Evolutionary conservation across 2,113 vertebrate species (phyloP).

Genomic region (Upupa epops): DNA sequence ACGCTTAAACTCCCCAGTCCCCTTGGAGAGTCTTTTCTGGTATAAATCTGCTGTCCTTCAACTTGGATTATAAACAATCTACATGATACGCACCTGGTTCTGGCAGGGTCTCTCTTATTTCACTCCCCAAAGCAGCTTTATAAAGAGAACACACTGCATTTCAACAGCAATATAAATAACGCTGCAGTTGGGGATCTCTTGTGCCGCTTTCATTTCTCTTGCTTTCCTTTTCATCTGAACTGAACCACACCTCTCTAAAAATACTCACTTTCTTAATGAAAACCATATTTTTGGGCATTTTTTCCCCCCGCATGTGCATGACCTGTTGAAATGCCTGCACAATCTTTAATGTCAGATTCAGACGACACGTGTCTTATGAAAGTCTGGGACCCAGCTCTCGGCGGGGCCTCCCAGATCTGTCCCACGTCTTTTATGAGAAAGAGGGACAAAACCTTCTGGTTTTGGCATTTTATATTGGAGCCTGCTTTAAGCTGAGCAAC

Average conservation of each 20-base stretch:
- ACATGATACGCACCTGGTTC: conserved; percentile 48
- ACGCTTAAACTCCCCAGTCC: conserved; percentile 16
- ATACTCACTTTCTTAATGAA: conserved; percentile 81
- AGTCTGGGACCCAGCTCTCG: conserved; percentile 70
- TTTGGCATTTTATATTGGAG: conserved; percentile 84
- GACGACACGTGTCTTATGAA: conserved; percentile 80
- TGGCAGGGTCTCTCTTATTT: conserved; percentile 37
- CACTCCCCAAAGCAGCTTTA: conserved; percentile 52
- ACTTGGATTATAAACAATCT: conserved; percentile 47
- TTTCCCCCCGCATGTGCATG: conserved; percentile 15
- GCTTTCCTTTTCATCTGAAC: conserved; percentile 64
- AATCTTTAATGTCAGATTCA: conserved; percentile 79
- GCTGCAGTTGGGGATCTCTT: conserved; percentile 51
- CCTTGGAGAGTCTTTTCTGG: conserved; percentile 27
- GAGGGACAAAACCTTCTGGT: conserved; percentile 81
- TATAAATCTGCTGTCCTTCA: conserved; percentile 53
- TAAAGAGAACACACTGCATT: conserved; percentile 57
- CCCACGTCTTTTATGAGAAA: conserved; percentile 81
- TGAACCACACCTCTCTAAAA: conserved; percentile 80
- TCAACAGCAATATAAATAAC: conserved; percentile 64
- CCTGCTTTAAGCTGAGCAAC: conserved; percentile 74
- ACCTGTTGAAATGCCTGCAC: conserved; percentile 75
- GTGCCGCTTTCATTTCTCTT: conserved; percentile 40
- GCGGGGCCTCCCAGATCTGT: conserved; percentile 71
- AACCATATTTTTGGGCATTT: conserved; percentile 74